Conservation (phyloP, 1,140 invertebrate genomes). For the Drosophila parabipectinata region DNA sequence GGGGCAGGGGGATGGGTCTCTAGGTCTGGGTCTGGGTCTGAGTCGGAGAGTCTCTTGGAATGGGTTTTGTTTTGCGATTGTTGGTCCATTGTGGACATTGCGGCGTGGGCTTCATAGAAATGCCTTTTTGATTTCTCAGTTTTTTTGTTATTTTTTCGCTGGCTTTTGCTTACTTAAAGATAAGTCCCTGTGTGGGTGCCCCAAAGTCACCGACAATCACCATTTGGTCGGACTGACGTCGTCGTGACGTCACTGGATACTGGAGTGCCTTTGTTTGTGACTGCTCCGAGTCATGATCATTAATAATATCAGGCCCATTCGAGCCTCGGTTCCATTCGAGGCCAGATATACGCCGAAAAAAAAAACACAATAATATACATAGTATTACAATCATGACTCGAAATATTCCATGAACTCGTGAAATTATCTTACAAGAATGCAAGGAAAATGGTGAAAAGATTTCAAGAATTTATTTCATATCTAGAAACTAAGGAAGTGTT, state of each 20-base stretch:
- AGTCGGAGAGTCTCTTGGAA: background rate
- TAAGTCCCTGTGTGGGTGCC: constrained; percentile 37
- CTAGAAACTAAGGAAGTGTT: background rate
- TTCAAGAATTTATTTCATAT: background rate
- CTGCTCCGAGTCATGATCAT: constrained; percentile 45
- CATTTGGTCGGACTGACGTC: constrained; percentile 24
- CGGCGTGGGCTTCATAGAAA: constrained; percentile 54
- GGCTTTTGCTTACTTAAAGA: constrained; percentile 44
- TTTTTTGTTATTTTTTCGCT: background rate
- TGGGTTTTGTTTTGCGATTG: constrained; percentile 35
- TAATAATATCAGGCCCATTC: constrained; percentile 61
- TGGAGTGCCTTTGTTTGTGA: constrained; percentile 50
- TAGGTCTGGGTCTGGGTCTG: background rate
- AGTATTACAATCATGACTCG: background rate
- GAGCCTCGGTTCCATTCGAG: constrained; percentile 15
- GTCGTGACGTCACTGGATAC: constrained; percentile 58
- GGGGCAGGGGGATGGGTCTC: background rate
- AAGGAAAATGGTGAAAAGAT: background rate
- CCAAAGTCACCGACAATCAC: constrained; percentile 39
- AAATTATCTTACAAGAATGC: background rate
- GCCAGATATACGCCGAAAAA: background rate
- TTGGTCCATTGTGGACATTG: constrained; percentile 32
- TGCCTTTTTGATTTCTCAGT: constrained; percentile 2
- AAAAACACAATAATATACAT: background rate
- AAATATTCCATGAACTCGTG: background rate